Base-by-base conservation (phyloP, 2,888 invertebrate genomes). In the Trimorus sp. region DNA sequence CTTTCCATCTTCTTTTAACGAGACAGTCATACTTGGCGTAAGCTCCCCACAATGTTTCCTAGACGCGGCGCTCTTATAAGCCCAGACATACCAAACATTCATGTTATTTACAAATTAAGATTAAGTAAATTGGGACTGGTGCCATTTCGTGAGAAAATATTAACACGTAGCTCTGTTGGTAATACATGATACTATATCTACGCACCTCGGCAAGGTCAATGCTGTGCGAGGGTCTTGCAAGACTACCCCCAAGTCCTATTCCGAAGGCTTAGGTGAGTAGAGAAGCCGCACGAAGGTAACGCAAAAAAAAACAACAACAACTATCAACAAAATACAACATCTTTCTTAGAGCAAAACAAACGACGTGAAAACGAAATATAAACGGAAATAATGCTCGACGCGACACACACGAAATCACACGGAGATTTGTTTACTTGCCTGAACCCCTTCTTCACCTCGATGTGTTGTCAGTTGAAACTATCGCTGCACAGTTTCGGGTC, bases 131-230 rank as follows among this genome's bases (percentile, higher is more conserved):
- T 51, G 91, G 91, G 90, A 88, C 87, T 90, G 86, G 89, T 91
- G 87, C 89, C 91, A 91, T 91, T 91, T 91, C 91, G 91, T 91
- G 90, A 91, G 90, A 91, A 87, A 91, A 91, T 91, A 91, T 91
- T 91, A 91, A 91, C 91, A 91, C 91, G 91, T 91, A 91, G 91
- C 91, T 91, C 91, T 91, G 91, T 91, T 91, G 91, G 90, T 91
- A 91, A 91, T 91, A 91, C 91, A 91, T 91, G 91, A 91, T 91
- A 91, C 91, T 90, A 91, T 91, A 90, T 91, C 91, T 91, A 90
- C 91, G 91, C 91, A 91, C 89, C 91, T 91, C 88, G 91, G 91
- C 91, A 91, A 91, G 91, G 91, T 91, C 91, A 91, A 90, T 91
- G 91, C 91, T 91, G 91, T 90, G 89, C 89, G 90, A 91, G 91